Conservation (phyloP, 53 echinoderm and acorn worm species). For the Hippasteria phrygiana region DNA sequence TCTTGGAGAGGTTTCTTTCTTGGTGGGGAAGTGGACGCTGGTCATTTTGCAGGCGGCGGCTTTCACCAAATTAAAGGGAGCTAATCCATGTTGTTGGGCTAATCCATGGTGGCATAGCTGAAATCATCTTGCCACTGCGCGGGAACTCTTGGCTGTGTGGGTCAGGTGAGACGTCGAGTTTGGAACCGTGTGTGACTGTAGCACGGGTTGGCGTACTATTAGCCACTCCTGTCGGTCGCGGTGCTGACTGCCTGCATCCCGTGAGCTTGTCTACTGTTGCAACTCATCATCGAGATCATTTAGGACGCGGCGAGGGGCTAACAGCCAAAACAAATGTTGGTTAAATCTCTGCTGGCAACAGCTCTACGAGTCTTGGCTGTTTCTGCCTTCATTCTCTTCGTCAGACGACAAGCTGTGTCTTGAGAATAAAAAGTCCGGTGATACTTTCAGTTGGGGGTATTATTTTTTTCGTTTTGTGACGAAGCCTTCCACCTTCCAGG, state of each 20-base stretch:
- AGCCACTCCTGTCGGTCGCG: neutral
- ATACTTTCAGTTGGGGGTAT: neutral
- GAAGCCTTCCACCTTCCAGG: conserved; percentile 19
- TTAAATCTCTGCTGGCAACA: conserved; percentile 49
- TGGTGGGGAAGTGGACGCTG: conserved; percentile 20
- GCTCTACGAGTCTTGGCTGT: conserved; percentile 15
- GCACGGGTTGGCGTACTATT: conserved; percentile 5
- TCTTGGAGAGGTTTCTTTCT: neutral
- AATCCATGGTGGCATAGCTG: neutral
- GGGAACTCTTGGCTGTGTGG: conserved; percentile 7
- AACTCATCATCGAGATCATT: conserved; percentile 56
- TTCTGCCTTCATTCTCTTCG: neutral
- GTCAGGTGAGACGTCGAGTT: neutral
- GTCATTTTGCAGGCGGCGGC: conserved; percentile 48
- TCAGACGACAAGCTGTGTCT: conserved; percentile 45
- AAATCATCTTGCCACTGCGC: neutral
- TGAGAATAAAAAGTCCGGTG: conserved; percentile 28
- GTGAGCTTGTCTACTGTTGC: conserved; percentile 43
- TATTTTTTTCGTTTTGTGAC: neutral
- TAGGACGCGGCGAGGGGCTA: conserved; percentile 40
- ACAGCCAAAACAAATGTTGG: conserved; percentile 60
- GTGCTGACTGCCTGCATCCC: neutral
- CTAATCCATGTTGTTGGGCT: conserved; percentile 38
- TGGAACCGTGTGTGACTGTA: neutral
- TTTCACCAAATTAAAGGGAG: conserved; percentile 44